Base-by-base conservation (phyloP, 2,797 vertebrate species). In the Meda fulgida region DNA sequence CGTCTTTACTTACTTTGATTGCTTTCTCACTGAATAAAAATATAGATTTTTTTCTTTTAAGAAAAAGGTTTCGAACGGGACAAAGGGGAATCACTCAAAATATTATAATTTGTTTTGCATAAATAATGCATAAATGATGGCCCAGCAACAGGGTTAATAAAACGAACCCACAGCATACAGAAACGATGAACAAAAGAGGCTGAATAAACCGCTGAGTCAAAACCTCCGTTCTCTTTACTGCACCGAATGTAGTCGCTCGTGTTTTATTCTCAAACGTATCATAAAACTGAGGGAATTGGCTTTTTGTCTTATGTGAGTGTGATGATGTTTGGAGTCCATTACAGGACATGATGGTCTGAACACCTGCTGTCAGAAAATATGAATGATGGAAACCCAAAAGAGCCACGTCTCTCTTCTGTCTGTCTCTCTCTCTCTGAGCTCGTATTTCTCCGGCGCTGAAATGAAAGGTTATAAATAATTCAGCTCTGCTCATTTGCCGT, bases 401-500 rank as follows among this genome's bases (percentile, higher is more conserved):
- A 58, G 31, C 29, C 19, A 11, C 9, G 18, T 73, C 69, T 34
- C 60, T 63, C 60, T 9, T 29, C n/a, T 13, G 4, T 26, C 58
- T 14, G n/a, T 26, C 60, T 29, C 26, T 65, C 26, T 26, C 11
- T 65, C 60, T 31, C 14, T 18, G 60, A 65, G 60, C 60, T 65
- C 29, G 29, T 31, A 16, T 65, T 65, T 65, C 63, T 31, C 26
- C 63, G 38, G 7, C 60, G 38, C 11, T 60, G 69, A 46, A 81
- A 72, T 60, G 26, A 81, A 72, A 71, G 58, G 40, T n/a, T n/a
- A 65, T 83, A 48, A 63, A 75, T 83, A 34, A 73, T 75, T 83
- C 40, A 65, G 14, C 38, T 16, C 26, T 60, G 69, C 53, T 82
- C 55, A 5, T 48, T 48, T 73, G 70, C 73, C 7, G 26, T 46